These are phyloP conservation scores for Serripes groenlandicus DNA, from an alignment of 2,888 invertebrate genomes.

Conservation along the genomic window DNA sequence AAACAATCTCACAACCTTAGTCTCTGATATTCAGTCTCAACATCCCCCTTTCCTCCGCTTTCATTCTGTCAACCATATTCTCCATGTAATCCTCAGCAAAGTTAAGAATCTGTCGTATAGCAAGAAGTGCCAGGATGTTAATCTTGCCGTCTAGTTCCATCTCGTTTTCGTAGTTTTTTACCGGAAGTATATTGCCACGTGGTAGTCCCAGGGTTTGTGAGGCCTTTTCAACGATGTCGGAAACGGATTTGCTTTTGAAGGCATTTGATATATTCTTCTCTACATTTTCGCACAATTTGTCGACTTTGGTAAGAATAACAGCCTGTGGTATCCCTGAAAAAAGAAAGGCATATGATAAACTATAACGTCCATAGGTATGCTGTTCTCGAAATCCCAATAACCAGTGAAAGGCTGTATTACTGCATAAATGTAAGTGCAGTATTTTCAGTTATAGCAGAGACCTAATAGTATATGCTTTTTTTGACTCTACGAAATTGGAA, in stretches of 20 bases:
- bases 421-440: no score
- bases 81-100: slow-evolving; percentile 52
- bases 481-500: no score
- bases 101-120: slow-evolving; percentile 43
- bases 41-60: not conserved
- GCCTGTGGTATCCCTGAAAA: slow-evolving; percentile 71
- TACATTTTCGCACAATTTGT: slow-evolving; percentile 60
- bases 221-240: slow-evolving; percentile 43
- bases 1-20: no score
- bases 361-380: no score
- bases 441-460: no score
- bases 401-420: no score
- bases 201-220: slow-evolving; percentile 52
- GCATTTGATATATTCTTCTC: slow-evolving; percentile 52
- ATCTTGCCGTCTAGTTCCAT: slow-evolving; percentile 45
- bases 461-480: no score
- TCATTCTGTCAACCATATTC: slow-evolving; percentile 25
- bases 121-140: slow-evolving; percentile 47
- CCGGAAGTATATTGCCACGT: slow-evolving; percentile 51
- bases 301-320: slow-evolving; percentile 71
- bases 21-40: not conserved
- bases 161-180: slow-evolving; percentile 54
- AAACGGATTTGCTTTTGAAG: slow-evolving; percentile 32
- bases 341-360: no score
- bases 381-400: not conserved